Conservation (phyloP, 2,113 vertebrate genomes). For the Neotoma lepida region DNA sequence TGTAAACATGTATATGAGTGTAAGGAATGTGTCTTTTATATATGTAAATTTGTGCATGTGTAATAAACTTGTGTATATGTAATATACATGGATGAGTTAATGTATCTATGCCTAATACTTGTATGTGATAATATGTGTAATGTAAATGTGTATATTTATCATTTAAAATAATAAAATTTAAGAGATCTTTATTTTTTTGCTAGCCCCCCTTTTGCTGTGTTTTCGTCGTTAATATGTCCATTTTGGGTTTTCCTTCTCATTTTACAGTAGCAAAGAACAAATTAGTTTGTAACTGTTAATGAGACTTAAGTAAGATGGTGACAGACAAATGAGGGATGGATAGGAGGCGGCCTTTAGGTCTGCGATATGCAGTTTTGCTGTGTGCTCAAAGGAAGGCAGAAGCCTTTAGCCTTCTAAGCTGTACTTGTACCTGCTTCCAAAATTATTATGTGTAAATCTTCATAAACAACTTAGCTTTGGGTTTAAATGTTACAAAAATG, state of each 20-base stretch:
- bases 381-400: not conserved
- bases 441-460: not conserved
- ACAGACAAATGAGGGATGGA: not conserved
- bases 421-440: not conserved
- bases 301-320: not conserved
- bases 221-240: not conserved
- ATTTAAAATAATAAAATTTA: not conserved
- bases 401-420: not conserved
- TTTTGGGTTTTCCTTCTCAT: slow-evolving; percentile 19
- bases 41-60: not conserved
- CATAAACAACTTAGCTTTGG: not conserved
- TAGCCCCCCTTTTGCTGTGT: not conserved
- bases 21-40: not conserved
- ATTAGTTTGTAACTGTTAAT: not conserved
- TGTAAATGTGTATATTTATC: not conserved
- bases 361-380: not conserved
- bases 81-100: not conserved
- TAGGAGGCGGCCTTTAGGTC: not conserved
- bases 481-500: not conserved
- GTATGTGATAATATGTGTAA: not conserved
- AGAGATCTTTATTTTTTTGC: not conserved
- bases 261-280: not conserved
- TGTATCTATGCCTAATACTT: not conserved
- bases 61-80: not conserved
- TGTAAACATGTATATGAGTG: not conserved